phyloP scores from a whole-genome alignment of 2,797 vertebrate genomes.

The Sebastes cheni region DNA sequence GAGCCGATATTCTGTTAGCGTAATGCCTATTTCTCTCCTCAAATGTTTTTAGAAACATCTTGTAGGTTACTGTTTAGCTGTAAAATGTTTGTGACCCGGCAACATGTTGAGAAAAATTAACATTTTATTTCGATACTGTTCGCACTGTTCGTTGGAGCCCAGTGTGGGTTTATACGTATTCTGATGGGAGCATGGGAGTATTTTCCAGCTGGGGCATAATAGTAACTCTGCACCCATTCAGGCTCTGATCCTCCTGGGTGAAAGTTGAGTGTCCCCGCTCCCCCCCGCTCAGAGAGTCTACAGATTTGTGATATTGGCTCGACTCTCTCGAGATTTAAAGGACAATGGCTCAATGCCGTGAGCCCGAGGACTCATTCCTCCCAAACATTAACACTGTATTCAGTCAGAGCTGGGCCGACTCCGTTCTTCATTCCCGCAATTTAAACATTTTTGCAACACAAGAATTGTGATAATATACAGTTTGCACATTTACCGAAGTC shows the following conservation, averaged over 20 bases:
- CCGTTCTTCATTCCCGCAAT: neutral
- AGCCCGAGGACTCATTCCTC: constrained; percentile 38
- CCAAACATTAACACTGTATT: constrained; percentile 40
- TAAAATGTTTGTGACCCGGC: too few species aligned
- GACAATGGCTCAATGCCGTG: constrained; percentile 58
- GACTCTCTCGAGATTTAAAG: constrained; percentile 60
- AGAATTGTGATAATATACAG: neutral
- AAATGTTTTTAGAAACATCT: too few species aligned
- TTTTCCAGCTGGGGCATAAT: constrained; percentile 45
- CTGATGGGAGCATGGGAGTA: constrained; percentile 40
- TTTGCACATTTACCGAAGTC: neutral
- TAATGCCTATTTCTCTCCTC: too few species aligned
- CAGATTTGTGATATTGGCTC: constrained; percentile 59
- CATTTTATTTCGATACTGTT: neutral
- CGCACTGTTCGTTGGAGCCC: neutral
- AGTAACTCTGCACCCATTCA: constrained; percentile 68
- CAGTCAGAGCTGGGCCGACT: neutral
- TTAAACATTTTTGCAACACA: constrained; percentile 1
- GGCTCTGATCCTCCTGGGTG: constrained; percentile 66
- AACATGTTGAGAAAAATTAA: neutral
- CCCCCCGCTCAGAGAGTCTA: constrained; percentile 23
- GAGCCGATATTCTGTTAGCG: too few species aligned
- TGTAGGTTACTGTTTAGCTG: too few species aligned
- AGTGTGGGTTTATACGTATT: neutral
- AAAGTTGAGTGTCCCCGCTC: constrained; percentile 65